These are phyloP conservation scores for Caenorhabditis latens DNA, from an alignment of 1,140 invertebrate species.

Conservation along the genomic window DNA sequence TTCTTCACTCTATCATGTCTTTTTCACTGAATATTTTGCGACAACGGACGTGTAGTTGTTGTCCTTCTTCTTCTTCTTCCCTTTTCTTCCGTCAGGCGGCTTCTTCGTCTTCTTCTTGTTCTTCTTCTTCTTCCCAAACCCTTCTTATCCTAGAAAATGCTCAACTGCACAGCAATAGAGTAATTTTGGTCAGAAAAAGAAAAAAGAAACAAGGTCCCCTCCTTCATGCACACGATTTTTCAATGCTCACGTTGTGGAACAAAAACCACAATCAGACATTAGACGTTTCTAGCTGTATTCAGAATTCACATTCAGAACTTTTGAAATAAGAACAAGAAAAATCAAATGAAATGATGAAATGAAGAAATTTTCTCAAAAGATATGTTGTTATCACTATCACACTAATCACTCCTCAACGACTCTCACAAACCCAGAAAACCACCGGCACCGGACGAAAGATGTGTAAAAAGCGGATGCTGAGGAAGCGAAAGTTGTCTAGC, in stretches of 20 bases:
- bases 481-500: slow-evolving; percentile 19
- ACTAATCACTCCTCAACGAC: slow-evolving; percentile 27
- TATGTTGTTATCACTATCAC: slow-evolving; percentile 51
- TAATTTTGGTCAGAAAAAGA: slow-evolving; percentile 51
- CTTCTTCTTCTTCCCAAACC: slow-evolving; percentile 41
- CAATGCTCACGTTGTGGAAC: slow-evolving; percentile 4
- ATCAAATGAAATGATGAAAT: not conserved
- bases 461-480: not conserved
- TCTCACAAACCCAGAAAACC: slow-evolving; percentile 37
- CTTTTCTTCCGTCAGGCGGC: not conserved
- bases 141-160: slow-evolving; percentile 54
- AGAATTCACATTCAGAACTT: not conserved
- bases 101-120: slow-evolving; percentile 14
- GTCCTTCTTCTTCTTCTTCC: slow-evolving; percentile 40
- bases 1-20: slow-evolving; percentile 55
- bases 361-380: slow-evolving; percentile 20
- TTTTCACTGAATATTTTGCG: slow-evolving; percentile 54
- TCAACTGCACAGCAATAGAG: slow-evolving; percentile 51
- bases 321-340: not conserved
- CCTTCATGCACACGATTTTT: slow-evolving; percentile 44
- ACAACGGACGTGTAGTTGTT: slow-evolving; percentile 56
- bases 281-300: no score
- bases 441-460: not conserved
- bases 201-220: slow-evolving; percentile 27
- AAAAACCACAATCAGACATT: slow-evolving; percentile 16